A percentile compares a stretch with the other conserved stretches of the same genome.
These are phyloP conservation scores for Platichthys flesus DNA, from an alignment of 2,113 vertebrate genomes.

Conservation along the genomic window DNA sequence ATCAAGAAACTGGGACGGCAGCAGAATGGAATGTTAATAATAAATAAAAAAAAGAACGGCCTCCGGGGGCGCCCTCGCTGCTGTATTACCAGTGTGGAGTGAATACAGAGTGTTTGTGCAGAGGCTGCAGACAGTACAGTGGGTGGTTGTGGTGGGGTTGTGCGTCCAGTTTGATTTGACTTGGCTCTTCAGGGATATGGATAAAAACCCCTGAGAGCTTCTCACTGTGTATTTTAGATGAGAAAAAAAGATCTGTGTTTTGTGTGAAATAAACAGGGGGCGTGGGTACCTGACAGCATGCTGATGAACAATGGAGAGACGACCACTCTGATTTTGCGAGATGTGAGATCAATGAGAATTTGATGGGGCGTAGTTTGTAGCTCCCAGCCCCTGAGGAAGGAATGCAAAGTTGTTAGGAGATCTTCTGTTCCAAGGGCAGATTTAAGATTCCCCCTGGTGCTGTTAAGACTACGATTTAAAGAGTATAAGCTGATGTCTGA, in stretches of 20 bases:
- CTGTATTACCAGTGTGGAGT: conserved; percentile 35
- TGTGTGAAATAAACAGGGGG: conserved; percentile 30
- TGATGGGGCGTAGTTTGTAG: conserved; percentile 31
- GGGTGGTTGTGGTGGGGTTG: neutral
- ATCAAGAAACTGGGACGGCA: conserved; percentile 65
- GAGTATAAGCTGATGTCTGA: conserved; percentile 27
- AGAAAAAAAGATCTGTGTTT: conserved; percentile 1
- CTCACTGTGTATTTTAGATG: conserved; percentile 44
- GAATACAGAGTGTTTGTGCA: conserved; percentile 59
- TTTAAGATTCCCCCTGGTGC: conserved; percentile 31
- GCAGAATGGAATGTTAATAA: conserved; percentile 79
- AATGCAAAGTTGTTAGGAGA: neutral
- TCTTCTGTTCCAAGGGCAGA: conserved; percentile 25
- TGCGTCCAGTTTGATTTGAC: neutral
- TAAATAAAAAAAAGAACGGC: conserved; percentile 47
- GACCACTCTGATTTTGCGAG: conserved; percentile 1
- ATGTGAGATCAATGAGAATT: conserved; percentile 24
- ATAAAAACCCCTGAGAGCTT: neutral
- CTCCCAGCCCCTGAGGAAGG: neutral
- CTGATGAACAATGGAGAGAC: conserved; percentile 24
- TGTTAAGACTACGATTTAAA: conserved; percentile 30
- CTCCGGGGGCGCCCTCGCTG: conserved; percentile 40
- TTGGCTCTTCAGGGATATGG: neutral
- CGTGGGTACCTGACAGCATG: neutral
- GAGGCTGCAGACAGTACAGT: conserved; percentile 36